Base-by-base conservation (phyloP, 2,888 invertebrate species). In the Eustalomyia histrio region DNA sequence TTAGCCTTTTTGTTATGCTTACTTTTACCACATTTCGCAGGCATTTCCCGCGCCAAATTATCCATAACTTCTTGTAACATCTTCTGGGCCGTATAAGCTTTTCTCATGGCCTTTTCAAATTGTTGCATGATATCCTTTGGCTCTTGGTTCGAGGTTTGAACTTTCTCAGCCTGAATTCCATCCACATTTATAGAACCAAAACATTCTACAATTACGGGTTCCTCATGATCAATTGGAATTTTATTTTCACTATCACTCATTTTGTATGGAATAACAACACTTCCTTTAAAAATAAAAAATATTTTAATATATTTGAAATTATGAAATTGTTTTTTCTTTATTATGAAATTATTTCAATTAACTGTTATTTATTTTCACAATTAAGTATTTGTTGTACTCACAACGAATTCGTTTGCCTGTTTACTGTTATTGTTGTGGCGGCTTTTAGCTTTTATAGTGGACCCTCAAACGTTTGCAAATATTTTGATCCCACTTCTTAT, bases 21-120 rank as follows among this genome's bases (percentile, higher is more conserved):
- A 69, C 83, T 83, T 73, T 80, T 78, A 39, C 17, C 9, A 21
- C 24, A 16, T 8, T 47, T 17, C 6, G 60, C 29, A 24, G 43
- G 55, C 58, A 79, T 17, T 72, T 79, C 55, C 35, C 60, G 17
- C 1, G 50, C 67, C 64, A 79, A 35, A 7, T 78, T 47, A 18
- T 57, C 47, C 68, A 83, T 60, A 2, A 72, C 71, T 17, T 71
- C 14, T 16, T 78, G 72, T 43, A 88, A 76, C 83, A 84, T 75
- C 8, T 75, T 52, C 57, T 88, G 86, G 17, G 86, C 84, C 76
- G 85, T 85, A 16, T 35, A 47, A 1, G 87, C 86, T 67, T 84
- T 84, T 64, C 85, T 86, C 55, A 88, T 76, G 16, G 87, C 86
- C 78, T 84, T 60, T 6, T 57, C 69, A 35, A 67, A 60, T n/a